phyloP scores from a whole-genome alignment of 2,113 vertebrate species.

The Daubentonia madagascariensis region DNA sequence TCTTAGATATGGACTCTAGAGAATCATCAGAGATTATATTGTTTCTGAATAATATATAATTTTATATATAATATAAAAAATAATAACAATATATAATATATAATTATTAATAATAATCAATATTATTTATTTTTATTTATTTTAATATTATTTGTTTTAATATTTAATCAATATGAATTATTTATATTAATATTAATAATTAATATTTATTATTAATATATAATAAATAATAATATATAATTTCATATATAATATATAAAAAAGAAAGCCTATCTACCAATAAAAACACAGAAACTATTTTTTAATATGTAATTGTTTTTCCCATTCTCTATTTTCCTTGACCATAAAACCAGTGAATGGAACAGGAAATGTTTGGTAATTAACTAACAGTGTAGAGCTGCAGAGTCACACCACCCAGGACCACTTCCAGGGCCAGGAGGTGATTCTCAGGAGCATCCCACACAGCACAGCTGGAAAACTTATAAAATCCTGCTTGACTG shows the following conservation, averaged over 20 bases:
- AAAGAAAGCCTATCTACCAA: not conserved
- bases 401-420: not conserved
- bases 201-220: too few relatives aligned
- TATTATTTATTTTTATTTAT: too few relatives aligned
- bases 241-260: not conserved
- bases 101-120: too few relatives aligned
- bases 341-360: not conserved
- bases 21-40: not conserved
- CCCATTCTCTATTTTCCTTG: not conserved
- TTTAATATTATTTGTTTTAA: too few relatives aligned
- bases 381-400: not conserved
- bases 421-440: not conserved
- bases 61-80: too few relatives aligned
- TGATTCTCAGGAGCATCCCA: not conserved
- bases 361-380: not conserved
- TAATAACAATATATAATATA: too few relatives aligned
- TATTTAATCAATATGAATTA: too few relatives aligned
- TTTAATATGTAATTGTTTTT: not conserved
- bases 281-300: not conserved
- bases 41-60: conserved; percentile 9
- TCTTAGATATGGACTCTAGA: not conserved
- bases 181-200: too few relatives aligned
- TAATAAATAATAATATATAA: too few relatives aligned
- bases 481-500: not conserved
- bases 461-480: not conserved